Evolutionary conservation across 1,140 invertebrate genomes (phyloP), one percentile per base, ranked within the genome.

Genomic region (Cotesia vestalis): DNA sequence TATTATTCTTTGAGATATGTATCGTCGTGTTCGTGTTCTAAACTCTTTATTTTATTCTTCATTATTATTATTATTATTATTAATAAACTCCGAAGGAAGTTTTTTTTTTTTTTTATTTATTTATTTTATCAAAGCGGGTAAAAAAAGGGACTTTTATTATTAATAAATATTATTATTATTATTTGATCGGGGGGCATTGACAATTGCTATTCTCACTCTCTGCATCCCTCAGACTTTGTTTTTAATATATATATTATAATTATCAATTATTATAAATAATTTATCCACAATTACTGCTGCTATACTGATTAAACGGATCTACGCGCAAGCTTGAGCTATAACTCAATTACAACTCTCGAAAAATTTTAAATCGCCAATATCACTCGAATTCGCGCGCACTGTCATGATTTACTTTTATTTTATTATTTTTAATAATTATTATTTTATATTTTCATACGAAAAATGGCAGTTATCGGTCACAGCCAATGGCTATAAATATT

Each of bases 1-100:
- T 87, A 87, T 87, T 87, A 87, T 86, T 85, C 81, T 87, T 82
- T 84, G 83, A 85, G 85, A 87, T 87, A 87, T 87, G 85, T 86
- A 87, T 87, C 85, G 85, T 87, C 84, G 81, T 84, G 78, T 84
- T 77, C 71, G 64, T 69, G 71, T 75, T 69, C 71, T 66, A 72
- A 57, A 55, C 69, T 69, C 66, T 14, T 63, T 59, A 66, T 63
- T 55, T 20, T 57, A 38, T 55, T 14, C 12, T 73, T 38, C 52
- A 77, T 76, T 76, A 75, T 77, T 73, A 67, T 46, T 73, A 67
- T 46, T 46, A 53, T 20, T 71, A 53, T 64, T 63, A 64, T 62
- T 64, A 60, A 64, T 67, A 52, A 67, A 53, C 64, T 27, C 27
- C 27, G 27, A 2, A 27, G 27, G 27, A 27, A 67, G 34, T 64